Base-by-base conservation (phyloP, 53 echinoderm and acorn worm species). In the Henricia sp. region DNA sequence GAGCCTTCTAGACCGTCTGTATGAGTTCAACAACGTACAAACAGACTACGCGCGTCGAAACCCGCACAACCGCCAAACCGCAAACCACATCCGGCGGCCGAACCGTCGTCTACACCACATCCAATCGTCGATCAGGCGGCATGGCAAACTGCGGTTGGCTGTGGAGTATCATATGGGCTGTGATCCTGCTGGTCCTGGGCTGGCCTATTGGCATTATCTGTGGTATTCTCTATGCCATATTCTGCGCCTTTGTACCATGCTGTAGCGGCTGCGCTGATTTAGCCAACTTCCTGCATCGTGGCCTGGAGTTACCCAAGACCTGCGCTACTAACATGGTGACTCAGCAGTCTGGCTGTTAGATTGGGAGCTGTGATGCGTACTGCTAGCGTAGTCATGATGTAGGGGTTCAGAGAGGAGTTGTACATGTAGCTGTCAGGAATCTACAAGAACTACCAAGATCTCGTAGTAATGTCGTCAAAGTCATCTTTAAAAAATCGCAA, bases 71-170 rank as follows among this genome's bases (percentile, higher is more conserved):
- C 68, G 9, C 70, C 21, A 40, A 68, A 13, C 70, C 70, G 0
- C 62, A 60, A 60, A 16, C 33, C 62, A n/a, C n/a, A n/a, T n/a
- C n/a, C n/a, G 30, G 53, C 16, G 21, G 53, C 21, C 35, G 57
- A 23, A 62, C 66, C 35, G 44, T 63, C 10, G 70, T 83, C 38
- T 56, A 70, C 36, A 53, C 52, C 28, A 52, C 70, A n/a, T 16
- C 21, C 46, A 26, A 30, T 17, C 60, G 3, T 17, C 23, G 17
- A 9, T 62, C 46, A 28, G 32, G 23, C 39, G 14, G 71, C 46
- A 97, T 97, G 99, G 99, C 99, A 70, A 97, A 94, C 88, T 97
- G 99, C 46, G 99, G 99, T 69, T 97, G 99, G 99, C 86, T 97
- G 20, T 97, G 99, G 99, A 97, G 99, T 67, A 97, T 97, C 62